Percentiles rank a stretch among this genome's conserved stretches.
Conservation (phyloP, 37 sponge, comb jelly and placozoan genomes). For the Aphrocallistes beatrix region DNA sequence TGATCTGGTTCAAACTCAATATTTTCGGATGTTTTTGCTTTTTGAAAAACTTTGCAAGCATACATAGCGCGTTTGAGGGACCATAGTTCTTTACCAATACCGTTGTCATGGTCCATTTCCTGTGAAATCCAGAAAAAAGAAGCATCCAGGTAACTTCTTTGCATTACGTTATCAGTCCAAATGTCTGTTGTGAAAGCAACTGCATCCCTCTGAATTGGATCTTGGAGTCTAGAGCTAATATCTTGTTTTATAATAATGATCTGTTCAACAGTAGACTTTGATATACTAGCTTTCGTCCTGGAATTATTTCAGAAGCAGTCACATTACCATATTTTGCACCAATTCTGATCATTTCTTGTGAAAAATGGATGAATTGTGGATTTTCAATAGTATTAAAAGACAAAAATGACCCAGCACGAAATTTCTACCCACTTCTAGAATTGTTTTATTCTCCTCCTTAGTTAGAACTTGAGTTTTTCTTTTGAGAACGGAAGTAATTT, state of each 20-base stretch:
- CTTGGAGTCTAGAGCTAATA: slow-evolving; percentile 14
- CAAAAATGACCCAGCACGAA: slow-evolving; percentile 17
- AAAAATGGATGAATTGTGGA: slow-evolving; percentile 13
- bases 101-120: neutral
- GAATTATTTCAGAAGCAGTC: slow-evolving; percentile 2
- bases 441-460: neutral
- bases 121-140: slow-evolving; percentile 19
- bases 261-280: slow-evolving; percentile 1
- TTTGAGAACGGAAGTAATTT: neutral
- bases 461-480: neutral
- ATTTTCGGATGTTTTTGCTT: slow-evolving; percentile 9
- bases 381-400: slow-evolving; percentile 12
- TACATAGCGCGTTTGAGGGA: slow-evolving; percentile 13
- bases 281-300: slow-evolving; percentile 11
- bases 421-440: neutral
- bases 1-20: slow-evolving; percentile 16
- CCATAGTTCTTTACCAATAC: slow-evolving; percentile 12
- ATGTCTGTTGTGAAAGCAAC: slow-evolving; percentile 17
- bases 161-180: slow-evolving; percentile 3
- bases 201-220: slow-evolving; percentile 15
- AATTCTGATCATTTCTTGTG: slow-evolving; percentile 19
- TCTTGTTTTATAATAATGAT: slow-evolving; percentile 11
- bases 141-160: slow-evolving; percentile 16
- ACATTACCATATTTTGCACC: slow-evolving; percentile 19
- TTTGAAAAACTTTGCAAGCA: slow-evolving; percentile 16